phyloP scores from a whole-genome alignment of 2,888 invertebrate species.

The Muschampia plurimacula region DNA sequence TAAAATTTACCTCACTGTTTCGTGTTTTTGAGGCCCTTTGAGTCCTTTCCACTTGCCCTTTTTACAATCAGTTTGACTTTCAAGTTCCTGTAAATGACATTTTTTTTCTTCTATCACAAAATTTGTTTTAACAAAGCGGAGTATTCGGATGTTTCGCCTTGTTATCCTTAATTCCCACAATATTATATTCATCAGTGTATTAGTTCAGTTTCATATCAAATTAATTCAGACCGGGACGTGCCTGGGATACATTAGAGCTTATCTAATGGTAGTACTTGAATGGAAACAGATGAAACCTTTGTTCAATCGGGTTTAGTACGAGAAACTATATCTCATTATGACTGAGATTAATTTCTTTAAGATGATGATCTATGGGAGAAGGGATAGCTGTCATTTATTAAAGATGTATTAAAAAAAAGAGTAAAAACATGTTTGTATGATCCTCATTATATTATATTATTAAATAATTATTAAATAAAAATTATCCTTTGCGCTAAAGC shows the following conservation, averaged over 20 bases:
- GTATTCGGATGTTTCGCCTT: background rate
- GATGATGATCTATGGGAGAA: slow-evolving; percentile 1
- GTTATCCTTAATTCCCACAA: slow-evolving; percentile 1
- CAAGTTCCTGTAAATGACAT: slow-evolving; percentile 1
- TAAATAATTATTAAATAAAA: too few relatives aligned
- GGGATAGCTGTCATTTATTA: background rate
- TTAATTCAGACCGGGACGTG: slow-evolving; percentile 10
- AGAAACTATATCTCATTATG: background rate
- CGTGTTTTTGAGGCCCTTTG: too few relatives aligned
- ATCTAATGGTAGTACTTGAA: slow-evolving; percentile 11
- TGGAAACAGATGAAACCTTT: slow-evolving; percentile 10
- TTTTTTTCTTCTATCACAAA: background rate
- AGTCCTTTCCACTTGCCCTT: slow-evolving; percentile 11
- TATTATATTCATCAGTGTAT: slow-evolving; percentile 6
- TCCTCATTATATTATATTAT: too few relatives aligned
- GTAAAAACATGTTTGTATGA: too few relatives aligned
- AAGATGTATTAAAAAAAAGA: too few relatives aligned
- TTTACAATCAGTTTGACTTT: slow-evolving; percentile 21
- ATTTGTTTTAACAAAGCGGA: background rate
- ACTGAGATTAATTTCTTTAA: slow-evolving; percentile 8
- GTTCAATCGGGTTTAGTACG: slow-evolving; percentile 1
- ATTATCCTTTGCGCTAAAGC: too few relatives aligned
- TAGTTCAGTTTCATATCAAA: slow-evolving; percentile 5
- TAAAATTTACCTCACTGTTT: too few relatives aligned
- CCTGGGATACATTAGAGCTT: slow-evolving; percentile 8